phyloP scores from a whole-genome alignment of 2,797 vertebrate genomes.

The Tachyglossus aculeatus region DNA sequence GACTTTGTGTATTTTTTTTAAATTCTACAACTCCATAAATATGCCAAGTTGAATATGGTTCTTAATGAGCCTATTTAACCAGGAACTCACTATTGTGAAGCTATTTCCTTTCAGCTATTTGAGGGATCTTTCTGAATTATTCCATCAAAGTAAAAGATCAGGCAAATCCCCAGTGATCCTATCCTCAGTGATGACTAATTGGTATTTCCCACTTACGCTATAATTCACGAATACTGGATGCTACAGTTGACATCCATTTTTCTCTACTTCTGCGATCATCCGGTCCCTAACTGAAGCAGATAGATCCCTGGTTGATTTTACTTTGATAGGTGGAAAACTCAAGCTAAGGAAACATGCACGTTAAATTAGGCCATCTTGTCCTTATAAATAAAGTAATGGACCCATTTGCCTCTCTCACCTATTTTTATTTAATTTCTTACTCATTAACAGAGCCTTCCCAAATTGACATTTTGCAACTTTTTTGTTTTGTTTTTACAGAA shows the following conservation, averaged over 20 bases:
- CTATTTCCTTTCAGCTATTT: not conserved
- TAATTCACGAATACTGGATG: slow-evolving; percentile 31
- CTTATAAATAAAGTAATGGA: no score
- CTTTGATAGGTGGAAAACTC: slow-evolving; percentile 19
- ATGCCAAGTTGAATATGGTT: not conserved
- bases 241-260: slow-evolving; percentile 29
- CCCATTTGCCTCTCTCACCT: no score
- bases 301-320: slow-evolving; percentile 14
- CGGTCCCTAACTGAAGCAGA: slow-evolving; percentile 22
- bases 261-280: slow-evolving; percentile 20
- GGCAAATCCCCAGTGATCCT: not conserved
- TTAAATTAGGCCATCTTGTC: slow-evolving; percentile 46
- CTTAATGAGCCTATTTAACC: not conserved
- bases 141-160: not conserved
- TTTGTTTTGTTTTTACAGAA: not conserved
- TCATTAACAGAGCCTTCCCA: no score
- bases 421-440: no score
- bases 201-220: slow-evolving; percentile 18
- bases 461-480: no score
- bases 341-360: slow-evolving; percentile 31
- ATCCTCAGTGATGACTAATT: slow-evolving; percentile 10
- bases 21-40: not conserved
- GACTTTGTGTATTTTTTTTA: not conserved
- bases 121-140: slow-evolving; percentile 1
- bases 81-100: not conserved